Evolutionary conservation across 2,888 invertebrate species (phyloP), one percentile per base, ranked within the genome.

Genomic region (Dicycla oo): DNA sequence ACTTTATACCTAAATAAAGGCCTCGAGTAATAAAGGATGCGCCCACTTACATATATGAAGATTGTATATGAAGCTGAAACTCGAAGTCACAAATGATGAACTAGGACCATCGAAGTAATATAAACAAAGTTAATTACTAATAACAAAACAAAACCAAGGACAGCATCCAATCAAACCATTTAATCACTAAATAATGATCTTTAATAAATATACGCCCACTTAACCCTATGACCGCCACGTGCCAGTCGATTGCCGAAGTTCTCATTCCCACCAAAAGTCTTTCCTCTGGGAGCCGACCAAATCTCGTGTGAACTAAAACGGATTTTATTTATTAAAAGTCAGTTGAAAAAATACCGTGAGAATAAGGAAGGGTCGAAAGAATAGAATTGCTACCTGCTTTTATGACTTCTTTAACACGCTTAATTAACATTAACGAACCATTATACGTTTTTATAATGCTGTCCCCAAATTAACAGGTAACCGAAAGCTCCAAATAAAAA

Each of bases 251-350:
- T 23, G 49, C 68, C 54, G 43, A 54, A 60, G 60, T 86, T 84
- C 84, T 75, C 84, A 85, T 70, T 68, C 68, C 71, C 54, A 61
- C 70, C 13, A 80, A 54, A 63, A 69, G 15, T 54, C 43, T 75
- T 79, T 80, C 80, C 77, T 38, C 18, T 80, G 84, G 62, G 84
- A 84, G 86, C 75, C 38, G 8, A 70, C 72, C 11, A 73, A 65
- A 63, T 78, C 77, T 75, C 84, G 69, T 76, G 86, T 77, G 84
- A 85, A 86, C 80, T 43, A 61, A 68, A 72, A 75, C 53, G 38
- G 43, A 72, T 72, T 73, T 64, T 34, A 62, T 54, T 61, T 64
- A 51, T 69, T 64, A 71, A 69, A 71, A 54, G 47, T 49, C 26
- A 49, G 30, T 72, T 69, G 11, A 71, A 77, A 82, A 70, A 73